Evolutionary conservation across 2,113 vertebrate genomes (phyloP).

Genomic region (Paramormyrops kingsleyae): DNA sequence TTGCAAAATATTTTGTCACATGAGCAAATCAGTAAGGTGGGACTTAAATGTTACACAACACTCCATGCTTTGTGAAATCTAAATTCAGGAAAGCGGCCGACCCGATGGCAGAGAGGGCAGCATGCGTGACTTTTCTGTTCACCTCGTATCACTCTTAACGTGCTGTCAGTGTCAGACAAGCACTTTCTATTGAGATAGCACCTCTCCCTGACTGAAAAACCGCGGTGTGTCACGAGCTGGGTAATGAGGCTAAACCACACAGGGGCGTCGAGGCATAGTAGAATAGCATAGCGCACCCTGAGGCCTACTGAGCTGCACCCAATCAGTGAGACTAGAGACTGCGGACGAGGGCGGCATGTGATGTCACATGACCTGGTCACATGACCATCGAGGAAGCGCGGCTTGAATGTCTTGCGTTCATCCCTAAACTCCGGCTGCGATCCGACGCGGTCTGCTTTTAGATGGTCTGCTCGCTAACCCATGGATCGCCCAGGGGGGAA

Average conservation of each 20-base stretch:
- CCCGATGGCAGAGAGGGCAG: not conserved
- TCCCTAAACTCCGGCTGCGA: not conserved
- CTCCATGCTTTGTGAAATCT: not conserved
- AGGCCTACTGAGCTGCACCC: not conserved
- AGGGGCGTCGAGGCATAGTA: not conserved
- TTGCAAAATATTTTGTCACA: not conserved
- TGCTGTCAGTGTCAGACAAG: not conserved
- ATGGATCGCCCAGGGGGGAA: not conserved
- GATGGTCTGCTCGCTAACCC: not conserved
- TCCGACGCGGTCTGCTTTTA: not conserved
- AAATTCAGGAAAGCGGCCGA: not conserved
- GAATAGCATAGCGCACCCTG: not conserved
- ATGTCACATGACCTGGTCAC: not conserved
- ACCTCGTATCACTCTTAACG: not conserved
- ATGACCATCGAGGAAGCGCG: not conserved
- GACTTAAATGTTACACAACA: not conserved
- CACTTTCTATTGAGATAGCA: not conserved
- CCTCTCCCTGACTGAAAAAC: not conserved
- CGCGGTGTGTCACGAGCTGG: not conserved
- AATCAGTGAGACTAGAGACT: not conserved
- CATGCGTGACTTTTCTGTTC: not conserved
- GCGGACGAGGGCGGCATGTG: not conserved
- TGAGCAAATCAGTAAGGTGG: not conserved
- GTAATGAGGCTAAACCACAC: not conserved
- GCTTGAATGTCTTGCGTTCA: not conserved